phyloP scores from a whole-genome alignment of 2,797 vertebrate genomes.

The Pseudochaenichthys georgianus region DNA sequence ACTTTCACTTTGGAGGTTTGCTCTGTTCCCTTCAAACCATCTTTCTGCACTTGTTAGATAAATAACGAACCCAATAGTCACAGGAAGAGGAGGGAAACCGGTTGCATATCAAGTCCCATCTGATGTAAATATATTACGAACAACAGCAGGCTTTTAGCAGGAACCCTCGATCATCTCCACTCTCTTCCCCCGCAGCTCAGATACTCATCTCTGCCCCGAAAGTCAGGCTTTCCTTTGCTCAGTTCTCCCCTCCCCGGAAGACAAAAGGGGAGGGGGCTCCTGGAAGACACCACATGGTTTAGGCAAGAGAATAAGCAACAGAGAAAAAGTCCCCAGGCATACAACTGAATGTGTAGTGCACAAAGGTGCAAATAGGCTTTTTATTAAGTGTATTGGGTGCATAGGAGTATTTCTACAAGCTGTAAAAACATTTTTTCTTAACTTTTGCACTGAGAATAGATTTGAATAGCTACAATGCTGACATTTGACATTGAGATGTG shows the following conservation, averaged over 20 bases:
- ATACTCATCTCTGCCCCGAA: constrained; percentile 46
- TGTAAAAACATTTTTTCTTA: neutral
- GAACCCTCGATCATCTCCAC: constrained; percentile 2
- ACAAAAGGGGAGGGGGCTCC: constrained; percentile 50
- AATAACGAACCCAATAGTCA: neutral
- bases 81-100: neutral
- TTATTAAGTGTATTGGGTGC: neutral
- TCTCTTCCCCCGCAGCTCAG: constrained; percentile 34
- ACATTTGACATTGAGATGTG: neutral
- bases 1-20: constrained; percentile 22
- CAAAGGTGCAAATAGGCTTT: neutral
- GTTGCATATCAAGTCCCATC: neutral
- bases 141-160: constrained; percentile 5
- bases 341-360: neutral
- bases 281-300: neutral
- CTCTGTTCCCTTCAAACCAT: constrained; percentile 19
- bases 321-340: neutral
- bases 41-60: constrained; percentile 3
- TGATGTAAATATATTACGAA: constrained; percentile 1
- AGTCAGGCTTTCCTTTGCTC: constrained; percentile 44
- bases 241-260: constrained; percentile 48
- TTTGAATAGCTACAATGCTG: neutral
- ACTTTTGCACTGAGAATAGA: no score
- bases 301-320: constrained; percentile 6
- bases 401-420: neutral